Conservation (phyloP, 2,888 invertebrate genomes). For the Hermaeophaga mercurialis region DNA sequence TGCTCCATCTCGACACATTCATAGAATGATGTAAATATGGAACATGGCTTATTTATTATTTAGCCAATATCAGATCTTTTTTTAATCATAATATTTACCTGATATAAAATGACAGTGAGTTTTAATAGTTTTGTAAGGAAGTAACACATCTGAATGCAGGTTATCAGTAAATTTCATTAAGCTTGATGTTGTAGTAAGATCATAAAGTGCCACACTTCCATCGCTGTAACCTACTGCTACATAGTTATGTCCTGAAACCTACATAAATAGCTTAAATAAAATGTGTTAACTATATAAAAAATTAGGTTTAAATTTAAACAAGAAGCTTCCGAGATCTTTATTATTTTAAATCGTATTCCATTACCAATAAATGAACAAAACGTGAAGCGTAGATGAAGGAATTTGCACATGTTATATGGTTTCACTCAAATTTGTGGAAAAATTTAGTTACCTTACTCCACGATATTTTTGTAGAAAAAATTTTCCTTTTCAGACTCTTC, state of each 20-base stretch:
- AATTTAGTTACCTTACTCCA: constrained; percentile 56
- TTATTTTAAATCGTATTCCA: no score
- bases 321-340: no score
- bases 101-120: constrained; percentile 65
- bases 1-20: no score
- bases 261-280: constrained; percentile 45
- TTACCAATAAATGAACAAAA: no score
- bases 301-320: background rate
- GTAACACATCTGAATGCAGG: constrained; percentile 57
- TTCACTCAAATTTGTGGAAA: no score
- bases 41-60: no score
- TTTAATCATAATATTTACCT: constrained; percentile 55
- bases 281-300: background rate
- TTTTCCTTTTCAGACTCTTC: constrained; percentile 30
- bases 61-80: background rate
- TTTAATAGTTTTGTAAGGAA: constrained; percentile 65
- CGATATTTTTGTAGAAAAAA: constrained; percentile 61
- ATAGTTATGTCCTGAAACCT: constrained; percentile 62
- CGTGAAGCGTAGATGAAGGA: no score
- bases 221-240: constrained; percentile 72
- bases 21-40: no score
- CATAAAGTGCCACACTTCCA: constrained; percentile 69
- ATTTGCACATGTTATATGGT: no score
- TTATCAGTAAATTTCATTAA: constrained; percentile 53
- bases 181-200: constrained; percentile 62